These are phyloP conservation scores for Drosophila cardini DNA, from an alignment of 1,140 invertebrate genomes.

Conservation along the genomic window DNA sequence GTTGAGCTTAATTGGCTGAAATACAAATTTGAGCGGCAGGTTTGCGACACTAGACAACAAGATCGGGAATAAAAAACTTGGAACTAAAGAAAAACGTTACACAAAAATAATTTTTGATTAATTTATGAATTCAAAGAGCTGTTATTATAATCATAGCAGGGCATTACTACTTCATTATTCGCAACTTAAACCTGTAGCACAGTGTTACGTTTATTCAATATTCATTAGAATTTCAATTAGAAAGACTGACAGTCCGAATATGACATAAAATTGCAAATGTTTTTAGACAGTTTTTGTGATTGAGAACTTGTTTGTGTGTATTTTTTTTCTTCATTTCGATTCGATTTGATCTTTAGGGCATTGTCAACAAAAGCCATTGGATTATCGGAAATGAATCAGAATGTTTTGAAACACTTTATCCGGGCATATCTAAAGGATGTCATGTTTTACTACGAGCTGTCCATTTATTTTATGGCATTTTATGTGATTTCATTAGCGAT, in stretches of 20 bases:
- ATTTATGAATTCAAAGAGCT: no score
- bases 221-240: slow-evolving; percentile 50
- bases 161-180: no score
- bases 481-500: slow-evolving; percentile 76
- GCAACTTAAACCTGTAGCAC: slow-evolving; percentile 11
- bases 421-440: slow-evolving; percentile 72
- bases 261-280: slow-evolving; percentile 65
- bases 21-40: slow-evolving; percentile 33
- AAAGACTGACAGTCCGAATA: slow-evolving; percentile 45
- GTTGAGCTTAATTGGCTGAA: slow-evolving; percentile 51
- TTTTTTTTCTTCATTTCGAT: background rate
- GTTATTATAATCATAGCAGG: no score
- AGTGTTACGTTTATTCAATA: slow-evolving; percentile 58
- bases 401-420: slow-evolving; percentile 42
- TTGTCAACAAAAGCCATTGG: slow-evolving; percentile 4
- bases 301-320: slow-evolving; percentile 68
- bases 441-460: slow-evolving; percentile 54
- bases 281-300: slow-evolving; percentile 52
- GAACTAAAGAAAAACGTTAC: no score
- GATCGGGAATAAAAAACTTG: no score
- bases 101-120: no score
- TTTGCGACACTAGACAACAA: slow-evolving; percentile 45
- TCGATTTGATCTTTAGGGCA: slow-evolving; percentile 17
- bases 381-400: slow-evolving; percentile 58
- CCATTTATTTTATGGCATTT: slow-evolving; percentile 67